Conservation (phyloP, 2,797 vertebrate species). For the Benthosema pterotum region DNA sequence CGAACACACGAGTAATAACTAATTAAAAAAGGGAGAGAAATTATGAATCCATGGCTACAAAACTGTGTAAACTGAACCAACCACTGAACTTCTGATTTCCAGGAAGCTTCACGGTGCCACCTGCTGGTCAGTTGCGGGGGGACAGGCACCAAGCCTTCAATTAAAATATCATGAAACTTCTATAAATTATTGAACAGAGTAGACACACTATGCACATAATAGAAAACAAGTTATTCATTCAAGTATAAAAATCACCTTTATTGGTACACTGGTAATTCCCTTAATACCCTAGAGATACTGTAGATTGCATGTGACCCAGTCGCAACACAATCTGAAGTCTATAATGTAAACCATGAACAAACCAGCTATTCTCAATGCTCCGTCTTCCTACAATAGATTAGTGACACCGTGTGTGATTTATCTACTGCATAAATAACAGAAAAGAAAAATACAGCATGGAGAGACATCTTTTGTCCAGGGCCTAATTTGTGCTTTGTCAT, state of each 20-base stretch:
- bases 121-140: too few relatives aligned
- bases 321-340: conserved; percentile 15
- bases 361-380: conserved; percentile 3
- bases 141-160: too few relatives aligned
- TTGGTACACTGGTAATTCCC: conserved; percentile 57
- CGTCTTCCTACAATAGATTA: conserved; percentile 33
- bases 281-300: conserved; percentile 51
- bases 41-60: too few relatives aligned
- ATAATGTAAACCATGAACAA: neutral
- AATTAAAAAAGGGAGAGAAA: too few relatives aligned
- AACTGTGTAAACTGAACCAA: too few relatives aligned
- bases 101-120: too few relatives aligned
- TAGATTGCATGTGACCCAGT: conserved; percentile 27
- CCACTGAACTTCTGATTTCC: too few relatives aligned
- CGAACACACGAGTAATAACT: too few relatives aligned
- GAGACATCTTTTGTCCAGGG: neutral
- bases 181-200: too few relatives aligned
- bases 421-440: neutral
- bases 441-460: conserved; percentile 18
- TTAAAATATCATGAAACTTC: too few relatives aligned
- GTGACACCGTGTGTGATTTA: neutral
- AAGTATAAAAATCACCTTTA: conserved; percentile 68
- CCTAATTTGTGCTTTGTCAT: too few relatives aligned
- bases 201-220: conserved; percentile 5
- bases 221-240: conserved; percentile 67